phyloP scores from a whole-genome alignment of 30 jellyfish, hydroid and myxozoan species.

The Aurelia aurita complex sp. Pacific region DNA sequence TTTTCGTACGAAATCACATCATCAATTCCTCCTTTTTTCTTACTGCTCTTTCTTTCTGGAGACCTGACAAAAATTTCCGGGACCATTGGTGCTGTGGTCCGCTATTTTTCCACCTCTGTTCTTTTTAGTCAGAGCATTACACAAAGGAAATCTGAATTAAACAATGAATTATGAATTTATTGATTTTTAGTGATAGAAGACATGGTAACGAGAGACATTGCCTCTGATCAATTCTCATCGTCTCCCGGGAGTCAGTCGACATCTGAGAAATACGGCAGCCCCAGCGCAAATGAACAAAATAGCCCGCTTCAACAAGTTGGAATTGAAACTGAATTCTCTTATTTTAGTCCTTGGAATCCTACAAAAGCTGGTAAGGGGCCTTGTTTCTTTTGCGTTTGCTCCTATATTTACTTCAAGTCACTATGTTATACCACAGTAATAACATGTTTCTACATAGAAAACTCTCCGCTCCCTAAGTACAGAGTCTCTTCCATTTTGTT shows the following conservation, averaged over 20 bases:
- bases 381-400: background rate
- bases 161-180: background rate
- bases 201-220: background rate
- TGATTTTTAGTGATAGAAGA: constrained; percentile 30
- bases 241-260: constrained; percentile 48
- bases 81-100: too few relatives aligned
- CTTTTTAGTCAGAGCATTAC: too few relatives aligned
- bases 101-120: too few relatives aligned
- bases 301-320: constrained; percentile 65
- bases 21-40: too few relatives aligned
- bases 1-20: too few relatives aligned
- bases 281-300: constrained; percentile 27
- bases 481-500: too few relatives aligned
- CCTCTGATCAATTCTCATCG: constrained; percentile 31
- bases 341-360: constrained; percentile 82
- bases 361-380: constrained; percentile 31
- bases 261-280: constrained; percentile 35
- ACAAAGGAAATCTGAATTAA: too few relatives aligned
- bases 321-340: constrained; percentile 67
- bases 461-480: too few relatives aligned
- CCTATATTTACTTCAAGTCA: background rate
- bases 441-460: too few relatives aligned
- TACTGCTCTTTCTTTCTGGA: too few relatives aligned
- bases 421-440: background rate
- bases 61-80: too few relatives aligned